Conservation (phyloP, 2,797 vertebrate genomes). For the Lates japonicus region DNA sequence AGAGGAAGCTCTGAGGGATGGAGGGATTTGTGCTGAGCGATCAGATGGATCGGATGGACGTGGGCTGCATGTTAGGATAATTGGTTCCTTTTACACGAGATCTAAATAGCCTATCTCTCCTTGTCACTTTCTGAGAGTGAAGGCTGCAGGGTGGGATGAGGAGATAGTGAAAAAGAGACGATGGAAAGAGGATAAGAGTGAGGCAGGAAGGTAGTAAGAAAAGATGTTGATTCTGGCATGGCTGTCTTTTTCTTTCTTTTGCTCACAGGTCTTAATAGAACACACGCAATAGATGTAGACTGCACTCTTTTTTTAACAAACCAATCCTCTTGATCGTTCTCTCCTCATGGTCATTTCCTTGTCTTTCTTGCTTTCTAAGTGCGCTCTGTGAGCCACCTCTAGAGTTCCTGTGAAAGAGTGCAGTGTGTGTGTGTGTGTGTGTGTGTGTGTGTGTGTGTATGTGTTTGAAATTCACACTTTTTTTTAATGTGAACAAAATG, state of each 20-base stretch:
- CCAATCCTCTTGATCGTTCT: not conserved
- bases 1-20: slow-evolving; percentile 53
- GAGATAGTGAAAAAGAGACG: slow-evolving; percentile 35
- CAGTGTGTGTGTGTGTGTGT: not conserved
- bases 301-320: not conserved
- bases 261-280: slow-evolving; percentile 12
- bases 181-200: slow-evolving; percentile 40
- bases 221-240: slow-evolving; percentile 9
- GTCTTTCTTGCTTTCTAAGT: not conserved
- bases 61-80: slow-evolving; percentile 63
- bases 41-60: slow-evolving; percentile 39
- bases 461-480: slow-evolving; percentile 14
- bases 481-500: slow-evolving; percentile 7
- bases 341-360: not conserved
- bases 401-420: not conserved
- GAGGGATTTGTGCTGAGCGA: slow-evolving; percentile 46
- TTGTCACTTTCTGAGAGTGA: slow-evolving; percentile 51
- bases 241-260: not conserved
- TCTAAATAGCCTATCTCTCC: slow-evolving; percentile 56
- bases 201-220: slow-evolving; percentile 11
- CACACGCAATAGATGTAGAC: not conserved
- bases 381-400: not conserved
- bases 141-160: slow-evolving; percentile 29
- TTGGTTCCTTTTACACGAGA: slow-evolving; percentile 63
- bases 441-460: not conserved